Evolutionary conservation across 1,140 invertebrate genomes (phyloP), one percentile per base, ranked within the genome.

Genomic region (Onthophagus taurus): DNA sequence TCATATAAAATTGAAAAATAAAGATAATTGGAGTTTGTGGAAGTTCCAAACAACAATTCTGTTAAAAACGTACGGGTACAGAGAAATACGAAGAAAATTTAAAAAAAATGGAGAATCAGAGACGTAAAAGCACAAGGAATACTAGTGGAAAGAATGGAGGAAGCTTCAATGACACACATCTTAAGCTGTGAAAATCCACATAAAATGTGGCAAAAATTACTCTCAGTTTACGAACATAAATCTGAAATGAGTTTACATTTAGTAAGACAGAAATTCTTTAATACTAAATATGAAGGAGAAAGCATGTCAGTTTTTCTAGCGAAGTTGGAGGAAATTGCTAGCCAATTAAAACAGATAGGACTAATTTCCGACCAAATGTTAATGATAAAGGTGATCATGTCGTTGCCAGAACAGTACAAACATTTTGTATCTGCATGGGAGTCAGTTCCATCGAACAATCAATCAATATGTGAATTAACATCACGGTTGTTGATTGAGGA

Each of bases 401-500:
- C 50, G 8, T 33, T 63, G 11, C 57, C 59, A 9, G 51, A 39
- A 7, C 12, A 41, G 21, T 38, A 20, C 14, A 44, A 44, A 36
- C 33, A 44, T 29, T 59, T 55, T 33, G 37, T 49, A 14, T 50
- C 51, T 31, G 53, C 49, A 0, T 60, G 59, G 59, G 58, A 63
- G 12, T 58, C 54, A 0, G 48, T 48, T 0, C 47, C 50, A 2
- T 45, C 48, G 14, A 44, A 52, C 1, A 57, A 55, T 11, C 57
- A 61, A 48, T 62, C 55, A 0, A 44, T 54, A 17, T 54, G 56
- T 2, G 54, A 60, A 30, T 31, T 64, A 24, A 51, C 45, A 1
- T 50, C 61, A 0, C 45, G 64, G 9, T 41, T 65, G 18, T 17
- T 63, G 16, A 42, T 55, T 11, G 58, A 64, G 45, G 59, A 64